These are phyloP conservation scores for Orthonevra nobilis DNA, from an alignment of 2,888 invertebrate genomes.

Conservation along the genomic window DNA sequence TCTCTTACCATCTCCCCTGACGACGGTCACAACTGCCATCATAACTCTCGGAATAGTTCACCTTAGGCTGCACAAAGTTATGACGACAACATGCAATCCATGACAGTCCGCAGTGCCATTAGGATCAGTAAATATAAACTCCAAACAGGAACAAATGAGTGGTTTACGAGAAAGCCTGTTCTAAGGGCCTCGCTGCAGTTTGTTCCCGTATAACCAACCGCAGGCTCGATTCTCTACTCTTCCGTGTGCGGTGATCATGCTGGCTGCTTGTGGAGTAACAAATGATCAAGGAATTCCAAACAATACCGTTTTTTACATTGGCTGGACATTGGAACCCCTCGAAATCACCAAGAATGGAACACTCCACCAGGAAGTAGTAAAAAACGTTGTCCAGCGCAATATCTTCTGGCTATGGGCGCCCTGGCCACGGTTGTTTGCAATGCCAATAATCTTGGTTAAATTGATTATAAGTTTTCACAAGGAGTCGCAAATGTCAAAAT, in stretches of 20 bases:
- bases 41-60: conserved; percentile 18
- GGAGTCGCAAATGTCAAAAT: too few species aligned
- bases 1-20: too few species aligned
- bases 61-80: conserved; percentile 33
- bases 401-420: conserved; percentile 7
- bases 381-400: conserved; percentile 10
- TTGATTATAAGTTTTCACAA: conserved; percentile 14
- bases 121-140: conserved; percentile 21
- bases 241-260: background rate
- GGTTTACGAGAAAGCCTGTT: conserved; percentile 18
- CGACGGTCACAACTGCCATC: conserved; percentile 34
- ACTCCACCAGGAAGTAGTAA: conserved; percentile 37
- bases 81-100: conserved; percentile 30
- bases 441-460: conserved; percentile 9
- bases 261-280: conserved; percentile 12
- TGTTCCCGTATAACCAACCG: conserved; percentile 11
- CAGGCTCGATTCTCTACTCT: background rate
- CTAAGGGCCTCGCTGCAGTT: conserved; percentile 15
- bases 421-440: conserved; percentile 3
- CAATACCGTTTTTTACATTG: conserved; percentile 31
- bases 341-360: background rate
- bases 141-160: conserved; percentile 10
- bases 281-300: conserved; percentile 23
- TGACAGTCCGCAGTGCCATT: conserved; percentile 25
- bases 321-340: too few species aligned